Percentiles rank a stretch among this genome's conserved stretches.
phyloP scores from a whole-genome alignment of 2,797 vertebrate species.

The Perodicticus potto region DNA sequence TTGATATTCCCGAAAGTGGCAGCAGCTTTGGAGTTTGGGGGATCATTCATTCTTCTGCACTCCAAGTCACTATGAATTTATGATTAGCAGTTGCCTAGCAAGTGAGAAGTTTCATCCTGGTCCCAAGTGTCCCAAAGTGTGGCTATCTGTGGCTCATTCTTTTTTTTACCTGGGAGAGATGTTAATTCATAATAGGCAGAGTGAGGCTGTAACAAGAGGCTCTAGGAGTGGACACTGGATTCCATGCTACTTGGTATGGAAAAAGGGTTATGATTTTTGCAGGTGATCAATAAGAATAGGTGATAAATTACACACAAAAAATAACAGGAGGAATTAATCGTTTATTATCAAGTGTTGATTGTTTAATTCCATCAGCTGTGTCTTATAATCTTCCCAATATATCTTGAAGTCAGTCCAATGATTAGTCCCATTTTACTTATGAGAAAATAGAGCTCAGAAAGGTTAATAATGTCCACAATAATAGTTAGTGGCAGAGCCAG shows the following conservation, averaged over 20 bases:
- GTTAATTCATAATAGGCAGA: neutral
- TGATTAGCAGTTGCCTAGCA: neutral
- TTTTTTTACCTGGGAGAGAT: neutral
- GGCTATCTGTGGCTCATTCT: neutral
- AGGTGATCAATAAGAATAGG: neutral
- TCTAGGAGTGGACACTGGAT: neutral
- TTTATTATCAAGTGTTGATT: neutral
- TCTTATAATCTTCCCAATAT: neutral
- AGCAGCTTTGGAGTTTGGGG: neutral
- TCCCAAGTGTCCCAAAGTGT: neutral
- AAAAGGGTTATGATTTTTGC: neutral
- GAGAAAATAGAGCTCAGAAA: slow-evolving; percentile 18
- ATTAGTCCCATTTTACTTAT: slow-evolving; percentile 28
- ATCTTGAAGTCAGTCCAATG: neutral
- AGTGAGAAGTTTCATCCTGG: neutral
- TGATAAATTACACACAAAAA: neutral
- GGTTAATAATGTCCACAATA: slow-evolving; percentile 4
- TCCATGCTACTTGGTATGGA: neutral
- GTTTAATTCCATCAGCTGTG: neutral
- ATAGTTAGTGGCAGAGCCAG: neutral
- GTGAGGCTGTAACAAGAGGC: neutral
- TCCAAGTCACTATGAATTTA: neutral
- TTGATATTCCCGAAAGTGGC: neutral
- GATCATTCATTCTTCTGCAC: neutral
- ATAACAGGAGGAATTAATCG: neutral